phyloP scores from a whole-genome alignment of 37 sponge, comb jelly and placozoan species.

The Halisarca cf. caerulea region DNA sequence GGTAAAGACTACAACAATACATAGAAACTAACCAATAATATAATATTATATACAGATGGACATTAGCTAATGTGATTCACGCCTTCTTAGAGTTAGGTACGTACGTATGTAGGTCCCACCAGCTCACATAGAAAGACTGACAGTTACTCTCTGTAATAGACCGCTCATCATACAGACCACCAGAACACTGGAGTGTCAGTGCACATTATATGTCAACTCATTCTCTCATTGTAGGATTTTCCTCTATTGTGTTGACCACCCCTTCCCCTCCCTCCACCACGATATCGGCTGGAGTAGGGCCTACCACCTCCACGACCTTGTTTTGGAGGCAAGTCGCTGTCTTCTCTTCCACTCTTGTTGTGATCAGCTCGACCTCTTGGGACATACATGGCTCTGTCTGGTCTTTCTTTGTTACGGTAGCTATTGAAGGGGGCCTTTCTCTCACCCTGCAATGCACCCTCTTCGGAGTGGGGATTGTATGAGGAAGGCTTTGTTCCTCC shows the following conservation, averaged over 20 bases:
- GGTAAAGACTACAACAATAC: too few relatives aligned
- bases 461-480: not conserved
- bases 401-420: conserved; percentile 3
- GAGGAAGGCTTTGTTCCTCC: too few relatives aligned
- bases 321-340: not conserved
- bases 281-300: not conserved
- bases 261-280: conserved; percentile 5
- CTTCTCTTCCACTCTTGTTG: not conserved
- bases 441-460: not conserved
- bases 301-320: not conserved
- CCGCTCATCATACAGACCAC: too few relatives aligned
- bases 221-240: not conserved
- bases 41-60: too few relatives aligned
- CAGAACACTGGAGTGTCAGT: too few relatives aligned
- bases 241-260: not conserved
- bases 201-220: too few relatives aligned
- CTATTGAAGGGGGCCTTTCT: not conserved
- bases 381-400: conserved; percentile 29
- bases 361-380: conserved; percentile 16
- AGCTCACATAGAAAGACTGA: too few relatives aligned
- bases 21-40: too few relatives aligned
- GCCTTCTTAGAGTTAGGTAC: too few relatives aligned
- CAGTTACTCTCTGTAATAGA: too few relatives aligned
- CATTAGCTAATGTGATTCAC: too few relatives aligned
- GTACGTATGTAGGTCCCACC: too few relatives aligned